A percentile compares a stretch with the other conserved stretches of the same genome.
phyloP scores from a whole-genome alignment of 2,797 vertebrate species.

The Enteromius trimaculatus region DNA sequence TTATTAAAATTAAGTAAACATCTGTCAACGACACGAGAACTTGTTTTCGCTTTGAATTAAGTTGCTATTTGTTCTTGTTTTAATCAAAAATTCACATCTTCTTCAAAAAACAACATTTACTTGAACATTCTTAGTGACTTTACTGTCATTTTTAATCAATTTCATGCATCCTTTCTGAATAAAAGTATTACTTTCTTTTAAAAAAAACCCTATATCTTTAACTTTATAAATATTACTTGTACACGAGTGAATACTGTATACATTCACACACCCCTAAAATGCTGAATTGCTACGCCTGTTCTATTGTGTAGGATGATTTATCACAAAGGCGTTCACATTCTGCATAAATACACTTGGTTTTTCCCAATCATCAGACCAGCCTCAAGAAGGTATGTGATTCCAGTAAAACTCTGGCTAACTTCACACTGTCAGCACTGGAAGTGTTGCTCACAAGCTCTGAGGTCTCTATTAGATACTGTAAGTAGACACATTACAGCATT shows the following conservation, averaged over 20 bases:
- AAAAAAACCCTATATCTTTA: neutral
- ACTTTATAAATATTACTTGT: neutral
- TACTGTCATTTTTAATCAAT: neutral
- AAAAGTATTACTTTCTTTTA: neutral
- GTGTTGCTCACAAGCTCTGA: neutral
- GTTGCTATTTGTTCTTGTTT: neutral
- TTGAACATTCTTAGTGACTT: neutral
- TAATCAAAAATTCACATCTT: neutral
- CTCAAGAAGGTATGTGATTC: constrained; percentile 4
- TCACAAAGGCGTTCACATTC: neutral
- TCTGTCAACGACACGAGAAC: neutral
- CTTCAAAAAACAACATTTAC: neutral
- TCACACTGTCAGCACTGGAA: constrained; percentile 34
- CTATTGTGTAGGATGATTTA: constrained; percentile 3
- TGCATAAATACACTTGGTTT: neutral
- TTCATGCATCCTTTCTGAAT: neutral
- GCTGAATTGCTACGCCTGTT: neutral
- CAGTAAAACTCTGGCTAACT: constrained; percentile 4
- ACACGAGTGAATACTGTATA: neutral
- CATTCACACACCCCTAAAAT: constrained; percentile 13
- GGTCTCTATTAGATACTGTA: neutral
- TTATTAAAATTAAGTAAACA: neutral
- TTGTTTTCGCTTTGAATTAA: neutral
- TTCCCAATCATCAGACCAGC: neutral
- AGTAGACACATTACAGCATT: neutral